A percentile compares a stretch with the other conserved stretches of the same genome.
phyloP scores from a whole-genome alignment of 2,888 invertebrate genomes.

The Cactoblastis cactorum region DNA sequence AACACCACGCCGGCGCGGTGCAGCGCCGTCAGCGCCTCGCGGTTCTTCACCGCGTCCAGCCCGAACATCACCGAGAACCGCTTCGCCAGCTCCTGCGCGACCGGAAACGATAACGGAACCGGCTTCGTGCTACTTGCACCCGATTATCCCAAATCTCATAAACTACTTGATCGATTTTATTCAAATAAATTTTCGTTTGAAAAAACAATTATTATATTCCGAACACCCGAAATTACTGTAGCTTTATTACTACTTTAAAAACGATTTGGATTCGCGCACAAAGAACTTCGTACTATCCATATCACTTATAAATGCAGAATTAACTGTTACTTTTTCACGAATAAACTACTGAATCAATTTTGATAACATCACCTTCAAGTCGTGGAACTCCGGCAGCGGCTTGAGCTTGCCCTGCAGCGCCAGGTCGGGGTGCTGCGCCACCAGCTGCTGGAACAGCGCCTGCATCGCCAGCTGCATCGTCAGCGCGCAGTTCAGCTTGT shows the following conservation, averaged over 20 bases:
- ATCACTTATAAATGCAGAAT: no score
- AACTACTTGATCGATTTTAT: no score
- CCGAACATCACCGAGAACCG: slow-evolving; percentile 98
- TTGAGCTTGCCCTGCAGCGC: not conserved
- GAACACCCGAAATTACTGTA: no score
- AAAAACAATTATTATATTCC: no score
- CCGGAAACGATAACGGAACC: not conserved
- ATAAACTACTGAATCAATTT: no score
- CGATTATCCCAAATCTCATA: no score
- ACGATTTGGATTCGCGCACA: no score
- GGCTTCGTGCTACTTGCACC: no score
- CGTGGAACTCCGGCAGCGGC: slow-evolving; percentile 1
- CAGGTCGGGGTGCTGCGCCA: slow-evolving; percentile 56
- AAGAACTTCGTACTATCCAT: no score
- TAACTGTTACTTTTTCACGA: no score
- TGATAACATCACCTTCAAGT: not conserved
- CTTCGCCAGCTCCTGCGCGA: slow-evolving; percentile 91
- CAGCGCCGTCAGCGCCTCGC: slow-evolving; percentile 96
- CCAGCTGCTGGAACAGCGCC: slow-evolving; percentile 89
- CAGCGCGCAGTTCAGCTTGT: slow-evolving; percentile 96
- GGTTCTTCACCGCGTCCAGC: slow-evolving; percentile 96
- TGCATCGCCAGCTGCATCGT: slow-evolving; percentile 96
- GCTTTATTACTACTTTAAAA: no score
- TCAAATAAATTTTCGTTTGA: no score
- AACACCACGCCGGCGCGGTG: slow-evolving; percentile 97